Evolutionary conservation across 1,140 invertebrate species (phyloP), one percentile per base, ranked within the genome.

Genomic region (Chironomus tepperi): DNA sequence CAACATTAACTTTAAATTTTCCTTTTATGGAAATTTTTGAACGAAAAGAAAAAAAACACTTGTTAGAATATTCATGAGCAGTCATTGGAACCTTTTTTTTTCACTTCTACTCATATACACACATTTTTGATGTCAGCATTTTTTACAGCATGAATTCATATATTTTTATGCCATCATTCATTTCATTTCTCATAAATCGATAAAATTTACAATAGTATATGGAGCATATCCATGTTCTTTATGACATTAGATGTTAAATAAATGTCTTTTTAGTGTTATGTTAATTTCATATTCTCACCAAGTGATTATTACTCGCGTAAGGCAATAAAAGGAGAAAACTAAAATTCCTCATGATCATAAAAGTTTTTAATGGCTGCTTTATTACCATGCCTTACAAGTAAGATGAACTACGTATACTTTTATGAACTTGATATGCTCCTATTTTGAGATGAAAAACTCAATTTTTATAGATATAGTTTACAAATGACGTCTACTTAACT

Each of bases 1-100:
- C 65, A 70, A 70, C 65, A 70, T 70, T 70, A 70, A 70, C 16
- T 70, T 70, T 16, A 70, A 70, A 70, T 70, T 70, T 70, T 70
- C 19, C 65, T 57, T 70, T 70, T 70, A 70, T 70, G 65, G 65
- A 70, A 70, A 70, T 70, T 70, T 70, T 18, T 16, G 43, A 47
- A 47, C 15, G 47, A 57, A 57, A 9, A 8, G 8, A 47, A 47
- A n/a, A 57, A n/a, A 57, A n/a, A 57, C 47, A 57, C 47, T 57
- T 57, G 47, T 57, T 57, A 57, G 47, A 57, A 57, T 57, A 57
- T 57, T 57, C 47, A 57, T 57, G 47, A 57, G n/a, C 47, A 57
- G n/a, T 57, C 47, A 57, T 57, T 15, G 47, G 12, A 57, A 57
- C 47, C 47, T 57, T 57, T 57, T 15, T n/a, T 12, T 57, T 57